Evolutionary conservation across 2,113 vertebrate species (phyloP), one percentile per base, ranked within the genome.

Genomic region (Empidonax alnorum): DNA sequence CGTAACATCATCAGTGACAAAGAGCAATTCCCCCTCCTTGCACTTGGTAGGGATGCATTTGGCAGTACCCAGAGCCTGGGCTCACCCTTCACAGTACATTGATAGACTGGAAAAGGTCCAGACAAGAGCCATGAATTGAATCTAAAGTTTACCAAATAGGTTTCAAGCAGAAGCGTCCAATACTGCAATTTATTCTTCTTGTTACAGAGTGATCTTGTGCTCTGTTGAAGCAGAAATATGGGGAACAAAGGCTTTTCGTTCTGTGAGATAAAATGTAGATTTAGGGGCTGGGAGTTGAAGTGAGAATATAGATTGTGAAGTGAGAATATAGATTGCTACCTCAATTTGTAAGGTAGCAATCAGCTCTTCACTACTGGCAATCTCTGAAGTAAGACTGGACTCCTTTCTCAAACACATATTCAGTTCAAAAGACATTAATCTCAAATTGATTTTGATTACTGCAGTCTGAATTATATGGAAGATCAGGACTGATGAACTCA

Each of bases 271-370:
- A 88, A 79, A 80, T 3, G 18, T 16, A 68, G 44, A 56, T 72
- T 83, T 88, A 74, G 47, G 69, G 42, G 21, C 47, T 77, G 46
- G 16, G 37, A 18, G 2, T 5, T 77, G 33, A 92, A 90, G 35
- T 42, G 59, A 89, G 42, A 87, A 91, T 78, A 81, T 46, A 82
- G 39, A 41, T 41, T 41, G 39, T 77, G 33, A 92, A 90, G 35
- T 42, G 59, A 89, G 39, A 87, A 91, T 78, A 81, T 42, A 82
- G 39, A 41, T 41, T 41, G 39, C 39, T 41, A 41, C 39, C 39
- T 41, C 39, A 65, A 84, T 89, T 94, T 82, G 75, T 56, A 67
- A 75, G n/a, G 65, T 41, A 91, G 74, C 78, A 90, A 86, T 86
- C 59, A 77, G 17, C 37, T 55, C 47, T 44, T 92, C 31, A 24